Conservation (phyloP, 1,140 invertebrate genomes). For the Caenorhabditis latens region DNA sequence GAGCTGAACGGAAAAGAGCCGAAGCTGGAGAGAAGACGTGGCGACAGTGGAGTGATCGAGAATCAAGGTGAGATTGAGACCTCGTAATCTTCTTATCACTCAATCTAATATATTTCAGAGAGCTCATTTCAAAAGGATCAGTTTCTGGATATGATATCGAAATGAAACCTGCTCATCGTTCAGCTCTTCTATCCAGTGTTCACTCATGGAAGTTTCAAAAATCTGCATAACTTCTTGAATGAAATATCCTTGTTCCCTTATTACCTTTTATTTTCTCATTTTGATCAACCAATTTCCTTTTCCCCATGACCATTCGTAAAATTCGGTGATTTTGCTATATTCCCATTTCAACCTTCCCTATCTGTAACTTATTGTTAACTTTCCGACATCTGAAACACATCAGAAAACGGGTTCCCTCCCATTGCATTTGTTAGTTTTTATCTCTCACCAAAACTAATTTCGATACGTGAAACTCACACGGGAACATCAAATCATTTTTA, state of each 20-base stretch:
- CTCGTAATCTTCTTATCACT: not conserved
- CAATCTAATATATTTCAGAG: slow-evolving; percentile 20
- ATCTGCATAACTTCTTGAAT: not conserved
- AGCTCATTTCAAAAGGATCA: slow-evolving; percentile 48
- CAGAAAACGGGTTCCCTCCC: slow-evolving; percentile 15
- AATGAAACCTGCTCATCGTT: slow-evolving; percentile 35
- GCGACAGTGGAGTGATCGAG: slow-evolving; percentile 50
- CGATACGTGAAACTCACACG: slow-evolving; percentile 26
- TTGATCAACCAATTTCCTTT: not conserved
- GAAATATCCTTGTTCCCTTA: not conserved
- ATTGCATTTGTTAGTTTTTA: slow-evolving; percentile 10
- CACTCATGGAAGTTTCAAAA: slow-evolving; percentile 47
- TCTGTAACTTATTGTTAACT: not conserved
- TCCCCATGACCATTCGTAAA: not conserved
- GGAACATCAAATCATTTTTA: not conserved
- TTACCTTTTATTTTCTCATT: not conserved
- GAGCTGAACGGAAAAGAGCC: slow-evolving; percentile 32
- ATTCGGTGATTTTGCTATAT: not conserved
- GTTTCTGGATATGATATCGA: slow-evolving; percentile 56
- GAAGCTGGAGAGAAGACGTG: slow-evolving; percentile 55
- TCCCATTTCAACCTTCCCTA: not conserved
- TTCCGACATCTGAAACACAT: slow-evolving; percentile 10
- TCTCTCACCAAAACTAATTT: not conserved
- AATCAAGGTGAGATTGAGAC: slow-evolving; percentile 7
- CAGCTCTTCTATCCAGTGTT: slow-evolving; percentile 18